These are phyloP conservation scores for Protonemura montana DNA, from an alignment of 2,888 invertebrate genomes.

Conservation along the genomic window DNA sequence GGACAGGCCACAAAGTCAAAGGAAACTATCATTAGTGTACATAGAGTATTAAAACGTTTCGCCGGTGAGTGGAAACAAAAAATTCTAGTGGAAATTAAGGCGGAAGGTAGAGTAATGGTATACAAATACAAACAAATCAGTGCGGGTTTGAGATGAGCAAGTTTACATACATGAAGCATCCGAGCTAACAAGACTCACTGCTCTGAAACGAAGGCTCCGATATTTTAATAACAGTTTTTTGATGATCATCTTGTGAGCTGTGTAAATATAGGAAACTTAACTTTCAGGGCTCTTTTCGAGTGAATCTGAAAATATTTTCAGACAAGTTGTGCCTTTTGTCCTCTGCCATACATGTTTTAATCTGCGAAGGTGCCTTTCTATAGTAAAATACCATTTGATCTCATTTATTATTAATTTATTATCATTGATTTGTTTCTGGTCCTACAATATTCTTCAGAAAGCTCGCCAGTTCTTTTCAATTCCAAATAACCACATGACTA, in stretches of 20 bases:
- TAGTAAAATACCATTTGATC: not conserved
- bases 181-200: too few species aligned
- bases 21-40: slow-evolving; percentile 12
- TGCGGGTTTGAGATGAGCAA: not conserved
- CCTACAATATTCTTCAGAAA: not conserved
- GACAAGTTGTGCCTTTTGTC: not conserved
- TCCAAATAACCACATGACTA: not conserved
- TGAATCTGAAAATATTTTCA: not conserved
- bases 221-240: not conserved
- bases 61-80: not conserved
- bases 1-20: not conserved
- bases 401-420: too few species aligned
- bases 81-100: not conserved
- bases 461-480: not conserved
- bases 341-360: not conserved
- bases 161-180: not conserved
- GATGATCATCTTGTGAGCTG: not conserved
- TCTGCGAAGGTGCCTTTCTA: not conserved
- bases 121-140: not conserved
- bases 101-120: not conserved
- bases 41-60: slow-evolving; percentile 1
- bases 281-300: not conserved
- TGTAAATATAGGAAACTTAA: not conserved
- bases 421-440: too few species aligned
- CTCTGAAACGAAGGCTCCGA: too few species aligned